Percentiles rank a stretch among this genome's conserved stretches.
Evolutionary conservation across 2,888 invertebrate genomes (phyloP).

Genomic region (Frankliniella fusca): DNA sequence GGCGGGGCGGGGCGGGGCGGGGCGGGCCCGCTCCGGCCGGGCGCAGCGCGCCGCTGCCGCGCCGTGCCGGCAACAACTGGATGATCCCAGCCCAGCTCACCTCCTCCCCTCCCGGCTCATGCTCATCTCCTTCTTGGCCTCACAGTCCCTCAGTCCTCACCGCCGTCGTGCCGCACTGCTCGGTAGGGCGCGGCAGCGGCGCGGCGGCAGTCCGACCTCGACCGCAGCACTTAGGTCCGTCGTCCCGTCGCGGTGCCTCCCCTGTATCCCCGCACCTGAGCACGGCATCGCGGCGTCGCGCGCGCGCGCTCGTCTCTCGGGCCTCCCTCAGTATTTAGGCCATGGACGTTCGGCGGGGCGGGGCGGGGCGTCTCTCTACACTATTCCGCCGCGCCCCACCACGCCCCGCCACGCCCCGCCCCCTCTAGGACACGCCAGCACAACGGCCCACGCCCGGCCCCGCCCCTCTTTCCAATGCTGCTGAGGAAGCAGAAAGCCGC

Average conservation of each 20-base stretch:
- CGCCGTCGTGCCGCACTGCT: background rate
- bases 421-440: too few species aligned
- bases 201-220: background rate
- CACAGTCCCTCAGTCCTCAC: background rate
- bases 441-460: too few species aligned
- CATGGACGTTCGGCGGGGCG: background rate
- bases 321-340: slow-evolving; percentile 7
- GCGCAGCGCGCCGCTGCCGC: background rate
- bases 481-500: background rate
- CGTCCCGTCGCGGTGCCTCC: background rate
- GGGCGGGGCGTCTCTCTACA: background rate
- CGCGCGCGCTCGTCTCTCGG: background rate
- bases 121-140: too few species aligned
- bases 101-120: too few species aligned
- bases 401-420: too few species aligned
- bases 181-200: background rate
- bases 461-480: background rate
- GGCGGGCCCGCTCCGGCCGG: background rate
- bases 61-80: background rate
- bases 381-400: too few species aligned
- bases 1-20: background rate
- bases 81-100: too few species aligned
- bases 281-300: background rate
- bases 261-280: background rate
- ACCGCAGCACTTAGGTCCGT: background rate